A percentile compares a stretch with the other conserved stretches of the same genome.
phyloP scores from a whole-genome alignment of 2,888 invertebrate species.

The Cyrtodaria siliqua region DNA sequence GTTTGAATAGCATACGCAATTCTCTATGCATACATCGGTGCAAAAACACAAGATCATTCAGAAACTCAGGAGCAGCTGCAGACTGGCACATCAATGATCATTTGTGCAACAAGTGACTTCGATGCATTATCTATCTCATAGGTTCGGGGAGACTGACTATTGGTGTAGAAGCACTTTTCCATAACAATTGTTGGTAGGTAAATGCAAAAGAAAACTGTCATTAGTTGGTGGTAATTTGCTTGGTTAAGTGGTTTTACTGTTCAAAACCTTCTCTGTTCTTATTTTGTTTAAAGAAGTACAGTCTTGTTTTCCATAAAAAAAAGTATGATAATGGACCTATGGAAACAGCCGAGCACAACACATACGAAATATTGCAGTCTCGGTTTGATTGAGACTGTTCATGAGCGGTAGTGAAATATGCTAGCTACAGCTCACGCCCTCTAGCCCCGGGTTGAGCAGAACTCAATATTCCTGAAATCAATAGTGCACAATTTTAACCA shows the following conservation, averaged over 20 bases:
- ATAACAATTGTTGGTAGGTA: background rate
- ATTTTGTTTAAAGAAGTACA: background rate
- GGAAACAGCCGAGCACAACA: too few relatives aligned
- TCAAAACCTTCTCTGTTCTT: conserved; percentile 2
- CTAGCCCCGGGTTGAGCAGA: too few relatives aligned
- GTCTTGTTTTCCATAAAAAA: too few relatives aligned
- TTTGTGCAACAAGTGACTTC: background rate
- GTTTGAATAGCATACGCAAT: background rate
- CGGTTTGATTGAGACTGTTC: too few relatives aligned
- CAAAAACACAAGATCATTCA: conserved; percentile 4
- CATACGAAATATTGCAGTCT: too few relatives aligned
- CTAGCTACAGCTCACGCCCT: too few relatives aligned
- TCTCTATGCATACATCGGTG: background rate
- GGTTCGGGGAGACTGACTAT: background rate
- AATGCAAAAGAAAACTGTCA: conserved; percentile 7
- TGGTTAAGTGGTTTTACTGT: background rate
- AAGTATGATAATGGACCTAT: too few relatives aligned
- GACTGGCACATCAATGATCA: background rate
- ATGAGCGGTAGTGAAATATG: too few relatives aligned
- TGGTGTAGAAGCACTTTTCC: background rate
- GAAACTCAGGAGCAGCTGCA: conserved; percentile 9
- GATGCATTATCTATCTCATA: background rate
- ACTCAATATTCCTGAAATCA: too few relatives aligned
- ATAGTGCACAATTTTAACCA: too few relatives aligned
- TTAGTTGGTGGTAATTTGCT: conserved; percentile 9